Conservation (phyloP, 2,888 invertebrate genomes). For the Eupithecia abbreviata region DNA sequence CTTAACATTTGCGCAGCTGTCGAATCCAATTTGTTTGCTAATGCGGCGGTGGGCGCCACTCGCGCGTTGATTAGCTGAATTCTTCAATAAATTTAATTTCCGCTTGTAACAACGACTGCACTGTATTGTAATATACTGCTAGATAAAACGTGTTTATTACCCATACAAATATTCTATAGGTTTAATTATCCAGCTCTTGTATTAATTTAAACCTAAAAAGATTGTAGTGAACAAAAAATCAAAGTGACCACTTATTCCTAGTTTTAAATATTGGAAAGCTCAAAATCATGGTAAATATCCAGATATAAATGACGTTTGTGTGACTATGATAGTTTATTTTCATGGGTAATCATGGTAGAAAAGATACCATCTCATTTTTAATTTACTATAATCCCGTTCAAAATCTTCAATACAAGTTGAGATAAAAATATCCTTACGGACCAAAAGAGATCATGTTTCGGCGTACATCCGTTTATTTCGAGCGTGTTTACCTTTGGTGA, state of each 20-base stretch:
- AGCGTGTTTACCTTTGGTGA: constrained; percentile 56
- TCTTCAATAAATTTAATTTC: constrained; percentile 34
- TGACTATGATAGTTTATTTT: too few species aligned
- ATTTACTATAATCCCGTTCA: constrained; percentile 15
- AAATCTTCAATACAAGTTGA: constrained; percentile 25
- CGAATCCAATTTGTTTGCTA: constrained; percentile 55
- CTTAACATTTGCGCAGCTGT: constrained; percentile 53
- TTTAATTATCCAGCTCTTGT: neutral
- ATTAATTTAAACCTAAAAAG: neutral
- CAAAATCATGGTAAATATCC: too few species aligned
- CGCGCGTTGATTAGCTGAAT: constrained; percentile 42
- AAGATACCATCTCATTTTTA: constrained; percentile 13
- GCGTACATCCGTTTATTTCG: constrained; percentile 55
- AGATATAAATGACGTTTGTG: too few species aligned
- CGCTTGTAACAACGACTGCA: constrained; percentile 14
- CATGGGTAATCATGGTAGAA: neutral
- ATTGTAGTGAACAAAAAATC: too few species aligned
- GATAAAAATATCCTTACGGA: constrained; percentile 37
- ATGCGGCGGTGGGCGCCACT: constrained; percentile 43
- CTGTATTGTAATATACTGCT: neutral
- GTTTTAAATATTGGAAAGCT: too few species aligned
- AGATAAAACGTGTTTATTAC: neutral
- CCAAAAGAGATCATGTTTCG: constrained; percentile 42
- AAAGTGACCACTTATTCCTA: too few species aligned
- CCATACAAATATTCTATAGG: neutral